phyloP scores from a whole-genome alignment of 2,888 invertebrate genomes.

The Caenorhabditis sp. region DNA sequence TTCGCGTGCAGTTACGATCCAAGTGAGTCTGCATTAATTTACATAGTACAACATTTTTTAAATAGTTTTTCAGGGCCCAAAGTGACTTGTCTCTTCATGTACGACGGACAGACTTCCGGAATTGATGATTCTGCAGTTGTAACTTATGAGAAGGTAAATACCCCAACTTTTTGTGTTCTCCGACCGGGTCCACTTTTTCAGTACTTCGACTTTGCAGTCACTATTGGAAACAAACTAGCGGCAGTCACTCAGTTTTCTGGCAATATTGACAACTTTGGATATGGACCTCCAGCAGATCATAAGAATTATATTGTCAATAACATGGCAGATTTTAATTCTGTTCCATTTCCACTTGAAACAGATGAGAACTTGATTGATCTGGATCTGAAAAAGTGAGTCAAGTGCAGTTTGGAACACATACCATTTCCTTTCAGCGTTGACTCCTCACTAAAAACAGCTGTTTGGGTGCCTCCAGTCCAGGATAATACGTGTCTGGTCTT shows the following conservation, averaged over 20 bases:
- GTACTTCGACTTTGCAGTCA: conserved; percentile 38
- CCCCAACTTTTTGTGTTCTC: no score
- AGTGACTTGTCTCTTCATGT: conserved; percentile 48
- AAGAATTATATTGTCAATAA: background rate
- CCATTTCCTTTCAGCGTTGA: conserved; percentile 21
- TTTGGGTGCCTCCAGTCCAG: conserved; percentile 17
- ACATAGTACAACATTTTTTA: no score
- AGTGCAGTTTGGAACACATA: background rate
- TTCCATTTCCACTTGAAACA: background rate
- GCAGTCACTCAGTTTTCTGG: conserved; percentile 22
- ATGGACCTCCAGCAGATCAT: background rate
- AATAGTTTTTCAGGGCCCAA: conserved; percentile 20
- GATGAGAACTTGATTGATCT: conserved; percentile 32
- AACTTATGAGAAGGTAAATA: conserved; percentile 14
- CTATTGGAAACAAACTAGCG: conserved; percentile 22
- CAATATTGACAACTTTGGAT: conserved; percentile 31
- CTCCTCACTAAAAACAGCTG: background rate
- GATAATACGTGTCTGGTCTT: conserved; percentile 41
- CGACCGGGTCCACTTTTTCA: conserved; percentile 12
- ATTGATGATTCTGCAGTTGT: background rate
- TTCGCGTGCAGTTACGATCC: background rate
- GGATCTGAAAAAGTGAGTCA: conserved; percentile 31
- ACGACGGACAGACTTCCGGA: conserved; percentile 26
- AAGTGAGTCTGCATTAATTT: no score
- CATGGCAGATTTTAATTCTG: no score